These are phyloP conservation scores for Epinephelus fuscoguttatus DNA, from an alignment of 2,113 vertebrate species.

Conservation along the genomic window DNA sequence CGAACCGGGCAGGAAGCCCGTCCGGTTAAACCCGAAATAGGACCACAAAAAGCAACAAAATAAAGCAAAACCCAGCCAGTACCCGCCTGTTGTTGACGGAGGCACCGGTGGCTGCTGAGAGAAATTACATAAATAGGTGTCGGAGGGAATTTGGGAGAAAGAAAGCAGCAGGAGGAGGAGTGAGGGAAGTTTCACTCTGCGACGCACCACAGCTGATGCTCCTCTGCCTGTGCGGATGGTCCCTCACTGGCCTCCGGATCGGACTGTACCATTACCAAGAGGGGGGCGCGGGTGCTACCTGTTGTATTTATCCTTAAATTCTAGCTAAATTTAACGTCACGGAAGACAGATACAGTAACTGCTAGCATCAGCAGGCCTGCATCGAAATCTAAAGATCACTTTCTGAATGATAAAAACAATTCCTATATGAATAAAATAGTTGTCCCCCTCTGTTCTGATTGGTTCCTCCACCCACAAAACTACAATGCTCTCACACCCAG, in stretches of 20 bases:
- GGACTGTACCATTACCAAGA: constrained; percentile 76
- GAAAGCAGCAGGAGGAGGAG: constrained; percentile 5
- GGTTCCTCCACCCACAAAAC: constrained; percentile 24
- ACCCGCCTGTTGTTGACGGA: constrained; percentile 1
- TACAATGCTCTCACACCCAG: background rate
- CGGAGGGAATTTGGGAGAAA: constrained; percentile 6
- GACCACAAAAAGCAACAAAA: background rate
- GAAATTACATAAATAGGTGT: constrained; percentile 3
- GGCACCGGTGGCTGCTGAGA: background rate
- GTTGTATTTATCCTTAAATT: background rate
- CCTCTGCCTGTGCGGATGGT: constrained; percentile 53
- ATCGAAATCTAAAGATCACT: fast-evolving
- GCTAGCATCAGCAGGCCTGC: fast-evolving
- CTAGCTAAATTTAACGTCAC: background rate
- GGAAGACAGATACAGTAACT: background rate
- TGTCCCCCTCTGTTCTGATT: background rate
- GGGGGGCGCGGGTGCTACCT: background rate
- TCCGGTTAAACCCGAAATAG: background rate
- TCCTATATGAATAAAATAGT: background rate
- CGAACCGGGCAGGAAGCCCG: constrained; percentile 35
- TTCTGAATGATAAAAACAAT: fast-evolving
- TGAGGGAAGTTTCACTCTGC: constrained; percentile 53
- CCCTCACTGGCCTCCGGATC: constrained; percentile 47
- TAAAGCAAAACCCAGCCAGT: background rate
- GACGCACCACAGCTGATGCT: constrained; percentile 79